These are phyloP conservation scores for Perizoma affinitatum DNA, from an alignment of 2,888 invertebrate genomes.

Conservation along the genomic window DNA sequence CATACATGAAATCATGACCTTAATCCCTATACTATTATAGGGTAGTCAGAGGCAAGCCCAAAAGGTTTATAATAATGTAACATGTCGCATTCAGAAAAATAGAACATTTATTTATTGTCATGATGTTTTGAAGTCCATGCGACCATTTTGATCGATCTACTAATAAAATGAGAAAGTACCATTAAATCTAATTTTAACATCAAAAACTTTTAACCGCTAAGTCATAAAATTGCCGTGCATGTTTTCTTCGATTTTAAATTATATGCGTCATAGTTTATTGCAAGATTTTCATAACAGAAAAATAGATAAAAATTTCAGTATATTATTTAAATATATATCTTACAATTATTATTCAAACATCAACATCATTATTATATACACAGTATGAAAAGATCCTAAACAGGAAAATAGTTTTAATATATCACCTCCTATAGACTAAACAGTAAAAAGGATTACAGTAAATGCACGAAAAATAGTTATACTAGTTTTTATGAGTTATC, in stretches of 20 bases:
- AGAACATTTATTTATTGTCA: constrained; percentile 77
- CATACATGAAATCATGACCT: no score
- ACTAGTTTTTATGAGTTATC: constrained; percentile 69
- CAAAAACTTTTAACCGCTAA: constrained; percentile 37
- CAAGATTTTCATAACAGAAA: constrained; percentile 28
- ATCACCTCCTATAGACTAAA: constrained; percentile 75
- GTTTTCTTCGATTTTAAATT: constrained; percentile 23
- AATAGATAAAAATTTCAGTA: constrained; percentile 37
- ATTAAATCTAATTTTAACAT: constrained; percentile 43
- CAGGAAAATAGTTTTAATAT: constrained; percentile 75
- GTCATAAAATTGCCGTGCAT: constrained; percentile 26
- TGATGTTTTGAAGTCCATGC: constrained; percentile 61
- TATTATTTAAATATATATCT: constrained; percentile 51
- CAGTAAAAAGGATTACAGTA: constrained; percentile 81
- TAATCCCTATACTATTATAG: no score
- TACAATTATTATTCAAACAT: constrained; percentile 66
- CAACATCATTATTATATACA: constrained; percentile 68
- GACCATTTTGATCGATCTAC: constrained; percentile 40
- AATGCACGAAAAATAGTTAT: constrained; percentile 83
- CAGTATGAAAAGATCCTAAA: constrained; percentile 67
- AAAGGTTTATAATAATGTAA: constrained; percentile 27
- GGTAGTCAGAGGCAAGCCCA: no score
- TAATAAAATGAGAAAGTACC: constrained; percentile 44
- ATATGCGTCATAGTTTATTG: constrained; percentile 36
- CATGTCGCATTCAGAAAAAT: constrained; percentile 61